Evolutionary conservation across 2,797 vertebrate genomes (phyloP).

Genomic region (Simalia tracyae): DNA sequence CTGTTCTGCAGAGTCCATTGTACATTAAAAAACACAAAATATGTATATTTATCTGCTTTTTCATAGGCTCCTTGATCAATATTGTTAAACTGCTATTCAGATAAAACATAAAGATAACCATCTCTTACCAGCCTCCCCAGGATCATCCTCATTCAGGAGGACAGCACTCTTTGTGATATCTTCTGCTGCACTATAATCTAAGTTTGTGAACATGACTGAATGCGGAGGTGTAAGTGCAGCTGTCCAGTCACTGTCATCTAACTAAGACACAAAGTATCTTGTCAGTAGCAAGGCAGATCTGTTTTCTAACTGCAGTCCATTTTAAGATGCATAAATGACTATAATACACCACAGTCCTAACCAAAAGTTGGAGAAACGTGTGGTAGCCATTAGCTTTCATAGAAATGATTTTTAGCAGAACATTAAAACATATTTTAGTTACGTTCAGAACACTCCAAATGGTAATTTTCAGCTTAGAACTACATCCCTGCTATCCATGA

Average conservation of each 20-base stretch:
- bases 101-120: neutral
- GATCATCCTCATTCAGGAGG: slow-evolving; percentile 92
- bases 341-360: neutral
- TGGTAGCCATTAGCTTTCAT: neutral
- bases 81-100: neutral
- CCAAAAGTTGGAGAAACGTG: neutral
- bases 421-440: neutral
- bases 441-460: neutral
- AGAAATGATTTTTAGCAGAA: neutral
- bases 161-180: slow-evolving; percentile 86
- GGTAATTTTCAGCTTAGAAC: neutral
- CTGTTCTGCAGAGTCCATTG: neutral
- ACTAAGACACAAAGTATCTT: slow-evolving; percentile 58
- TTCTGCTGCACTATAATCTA: slow-evolving; percentile 80
- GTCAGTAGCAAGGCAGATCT: neutral
- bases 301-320: neutral
- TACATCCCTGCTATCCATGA: neutral
- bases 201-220: slow-evolving; percentile 67
- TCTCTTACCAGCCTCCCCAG: slow-evolving; percentile 87
- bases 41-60: neutral
- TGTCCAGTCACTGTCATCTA: slow-evolving; percentile 91
- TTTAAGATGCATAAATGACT: neutral
- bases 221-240: slow-evolving; percentile 78
- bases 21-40: neutral
- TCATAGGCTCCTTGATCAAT: neutral